Evolutionary conservation across 1,140 invertebrate species (phyloP).

Genomic region (Scaptomyza graminum): DNA sequence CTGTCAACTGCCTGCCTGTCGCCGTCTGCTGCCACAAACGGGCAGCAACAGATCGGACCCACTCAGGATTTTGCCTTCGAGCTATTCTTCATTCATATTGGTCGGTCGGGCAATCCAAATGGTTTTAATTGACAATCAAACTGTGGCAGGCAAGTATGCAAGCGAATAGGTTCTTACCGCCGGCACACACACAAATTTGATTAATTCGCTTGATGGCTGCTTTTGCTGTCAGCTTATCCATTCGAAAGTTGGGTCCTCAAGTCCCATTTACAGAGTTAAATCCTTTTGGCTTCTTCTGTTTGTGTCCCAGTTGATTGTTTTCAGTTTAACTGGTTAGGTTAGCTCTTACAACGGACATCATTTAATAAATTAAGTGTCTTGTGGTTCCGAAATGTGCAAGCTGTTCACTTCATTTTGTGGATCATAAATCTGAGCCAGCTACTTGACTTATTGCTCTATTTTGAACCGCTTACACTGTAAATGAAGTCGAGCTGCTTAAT

Average conservation of each 20-base stretch:
- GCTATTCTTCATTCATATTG: slow-evolving; percentile 30
- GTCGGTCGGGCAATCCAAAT: slow-evolving; percentile 33
- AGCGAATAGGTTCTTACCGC: too few relatives aligned
- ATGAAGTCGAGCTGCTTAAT: background rate
- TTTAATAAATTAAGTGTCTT: slow-evolving; percentile 59
- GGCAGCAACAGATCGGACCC: slow-evolving; percentile 25
- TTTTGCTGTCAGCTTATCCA: slow-evolving; percentile 52
- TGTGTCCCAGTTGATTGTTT: slow-evolving; percentile 29
- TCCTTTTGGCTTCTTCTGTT: background rate
- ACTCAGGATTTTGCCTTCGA: background rate
- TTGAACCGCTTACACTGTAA: background rate
- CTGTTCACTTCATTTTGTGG: slow-evolving; percentile 37
- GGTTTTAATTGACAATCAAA: slow-evolving; percentile 66
- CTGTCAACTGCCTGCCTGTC: slow-evolving; percentile 15
- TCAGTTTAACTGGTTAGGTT: background rate
- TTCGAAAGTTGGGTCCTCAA: slow-evolving; percentile 15
- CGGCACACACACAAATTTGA: slow-evolving; percentile 46
- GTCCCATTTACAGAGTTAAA: background rate
- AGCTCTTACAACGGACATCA: slow-evolving; percentile 38
- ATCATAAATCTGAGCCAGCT: slow-evolving; percentile 24
- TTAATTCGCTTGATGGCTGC: slow-evolving; percentile 60
- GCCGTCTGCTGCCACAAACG: background rate
- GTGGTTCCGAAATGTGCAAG: slow-evolving; percentile 40
- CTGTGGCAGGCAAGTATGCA: slow-evolving; percentile 1
- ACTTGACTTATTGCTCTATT: slow-evolving; percentile 15